A percentile compares a stretch with the other conserved stretches of the same genome.
phyloP scores from a whole-genome alignment of 2,113 vertebrate species.

The Hiodon tergisus region DNA sequence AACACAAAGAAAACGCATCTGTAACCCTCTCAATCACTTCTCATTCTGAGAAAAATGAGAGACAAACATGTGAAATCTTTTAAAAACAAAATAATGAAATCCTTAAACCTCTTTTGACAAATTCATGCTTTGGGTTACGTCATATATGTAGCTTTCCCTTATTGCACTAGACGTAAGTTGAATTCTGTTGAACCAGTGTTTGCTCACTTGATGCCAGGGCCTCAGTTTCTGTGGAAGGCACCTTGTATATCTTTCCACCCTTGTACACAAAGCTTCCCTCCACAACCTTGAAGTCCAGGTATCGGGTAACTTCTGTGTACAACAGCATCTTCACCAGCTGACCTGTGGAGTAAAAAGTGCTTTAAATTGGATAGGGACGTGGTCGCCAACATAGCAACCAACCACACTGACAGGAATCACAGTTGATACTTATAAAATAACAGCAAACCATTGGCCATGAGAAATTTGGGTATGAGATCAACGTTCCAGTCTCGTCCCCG shows the following conservation, averaged over 20 bases:
- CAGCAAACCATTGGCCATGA: conserved; percentile 81
- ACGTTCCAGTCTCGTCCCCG: conserved; percentile 88
- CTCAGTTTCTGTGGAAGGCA: conserved; percentile 85
- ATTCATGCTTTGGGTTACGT: too few relatives aligned
- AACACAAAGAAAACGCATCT: background rate
- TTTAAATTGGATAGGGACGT: background rate
- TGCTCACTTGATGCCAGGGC: conserved; percentile 82
- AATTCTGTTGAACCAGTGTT: background rate
- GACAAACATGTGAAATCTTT: too few relatives aligned
- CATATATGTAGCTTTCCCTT: too few relatives aligned
- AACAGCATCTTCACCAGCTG: conserved; percentile 90
- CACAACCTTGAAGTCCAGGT: conserved; percentile 87
- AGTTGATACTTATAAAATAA: background rate
- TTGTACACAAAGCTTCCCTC: conserved; percentile 92
- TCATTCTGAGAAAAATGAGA: too few relatives aligned
- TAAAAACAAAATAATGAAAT: too few relatives aligned
- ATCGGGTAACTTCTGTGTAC: conserved; percentile 85
- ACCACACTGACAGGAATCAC: background rate
- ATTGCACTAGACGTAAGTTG: too few relatives aligned
- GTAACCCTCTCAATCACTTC: background rate
- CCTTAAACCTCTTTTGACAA: too few relatives aligned
- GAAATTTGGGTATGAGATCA: conserved; percentile 87
- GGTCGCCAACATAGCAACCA: background rate
- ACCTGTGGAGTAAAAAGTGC: conserved; percentile 47
- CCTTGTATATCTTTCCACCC: conserved; percentile 87